phyloP scores from a whole-genome alignment of 2,797 vertebrate genomes.

The Microchirus variegatus region DNA sequence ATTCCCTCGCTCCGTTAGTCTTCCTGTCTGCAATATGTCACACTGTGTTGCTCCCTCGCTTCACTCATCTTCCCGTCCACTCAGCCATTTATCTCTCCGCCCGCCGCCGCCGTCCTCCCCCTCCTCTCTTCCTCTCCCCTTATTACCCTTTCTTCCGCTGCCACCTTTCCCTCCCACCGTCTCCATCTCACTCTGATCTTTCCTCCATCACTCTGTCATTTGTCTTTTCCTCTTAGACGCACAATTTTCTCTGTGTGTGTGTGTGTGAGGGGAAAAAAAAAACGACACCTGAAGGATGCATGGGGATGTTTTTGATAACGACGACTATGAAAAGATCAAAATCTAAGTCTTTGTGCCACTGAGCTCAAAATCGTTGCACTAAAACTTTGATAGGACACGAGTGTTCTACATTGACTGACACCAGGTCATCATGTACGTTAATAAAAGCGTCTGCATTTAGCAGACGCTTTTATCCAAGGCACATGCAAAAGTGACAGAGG shows the following conservation, averaged over 20 bases:
- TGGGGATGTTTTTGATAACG: neutral
- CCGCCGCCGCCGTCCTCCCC: constrained; percentile 4
- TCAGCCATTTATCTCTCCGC: constrained; percentile 72
- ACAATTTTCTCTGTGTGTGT: constrained; percentile 8
- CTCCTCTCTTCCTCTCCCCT: constrained; percentile 21
- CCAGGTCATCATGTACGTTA: too few relatives aligned
- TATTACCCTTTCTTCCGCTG: constrained; percentile 61
- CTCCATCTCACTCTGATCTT: constrained; percentile 46
- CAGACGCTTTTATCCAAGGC: too few relatives aligned
- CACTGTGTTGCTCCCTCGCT: constrained; percentile 72
- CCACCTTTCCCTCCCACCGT: constrained; percentile 62
- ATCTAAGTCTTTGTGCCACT: neutral
- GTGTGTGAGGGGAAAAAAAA: neutral
- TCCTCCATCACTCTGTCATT: constrained; percentile 50
- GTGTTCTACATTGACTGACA: neutral
- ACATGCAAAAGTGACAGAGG: too few relatives aligned
- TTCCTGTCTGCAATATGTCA: constrained; percentile 78
- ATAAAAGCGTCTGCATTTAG: too few relatives aligned
- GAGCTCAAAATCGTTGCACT: constrained; percentile 4
- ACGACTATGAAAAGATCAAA: neutral
- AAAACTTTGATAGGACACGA: neutral
- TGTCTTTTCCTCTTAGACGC: constrained; percentile 30
- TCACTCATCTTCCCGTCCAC: constrained; percentile 72
- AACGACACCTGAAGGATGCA: constrained; percentile 5
- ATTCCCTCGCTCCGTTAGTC: constrained; percentile 73